Evolutionary conservation across 1,140 invertebrate genomes (phyloP).

Genomic region (Drosophila bipectinata): DNA sequence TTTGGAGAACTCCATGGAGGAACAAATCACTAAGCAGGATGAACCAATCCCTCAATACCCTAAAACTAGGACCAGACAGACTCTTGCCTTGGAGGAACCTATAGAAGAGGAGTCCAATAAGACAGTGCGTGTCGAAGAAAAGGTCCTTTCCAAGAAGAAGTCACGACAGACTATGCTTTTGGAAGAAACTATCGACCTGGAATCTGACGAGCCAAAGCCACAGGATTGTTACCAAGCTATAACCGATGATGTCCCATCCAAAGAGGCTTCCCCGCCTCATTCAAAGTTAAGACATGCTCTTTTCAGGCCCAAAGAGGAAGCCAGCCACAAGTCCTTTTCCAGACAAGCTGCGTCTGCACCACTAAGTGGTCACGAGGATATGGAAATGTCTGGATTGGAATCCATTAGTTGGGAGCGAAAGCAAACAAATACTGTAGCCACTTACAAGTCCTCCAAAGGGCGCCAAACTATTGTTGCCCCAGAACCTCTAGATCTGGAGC

Average conservation of each 20-base stretch:
- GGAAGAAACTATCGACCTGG: not conserved
- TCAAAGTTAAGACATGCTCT: not conserved
- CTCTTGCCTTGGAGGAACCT: not conserved
- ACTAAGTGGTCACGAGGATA: not conserved
- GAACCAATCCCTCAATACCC: not conserved
- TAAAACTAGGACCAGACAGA: not conserved
- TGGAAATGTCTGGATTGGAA: constrained; percentile 1
- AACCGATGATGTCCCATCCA: not conserved
- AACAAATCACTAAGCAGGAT: not conserved
- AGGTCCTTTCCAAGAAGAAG: not conserved
- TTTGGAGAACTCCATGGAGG: not conserved
- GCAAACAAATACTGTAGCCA: not conserved
- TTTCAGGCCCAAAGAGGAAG: not conserved
- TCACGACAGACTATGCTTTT: not conserved
- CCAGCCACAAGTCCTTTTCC: not conserved
- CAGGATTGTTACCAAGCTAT: not conserved
- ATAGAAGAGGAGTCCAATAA: constrained; percentile 9
- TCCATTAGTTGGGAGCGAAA: not conserved
- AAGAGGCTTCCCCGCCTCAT: not conserved
- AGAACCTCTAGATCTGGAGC: not conserved
- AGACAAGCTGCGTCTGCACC: not conserved
- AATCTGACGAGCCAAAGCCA: not conserved
- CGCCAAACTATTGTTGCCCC: not conserved
- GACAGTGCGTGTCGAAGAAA: not conserved
- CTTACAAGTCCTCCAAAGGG: not conserved